A percentile compares a stretch with the other conserved stretches of the same genome.
Conservation (phyloP, 2,888 invertebrate genomes). For the Deilephila elpenor region DNA sequence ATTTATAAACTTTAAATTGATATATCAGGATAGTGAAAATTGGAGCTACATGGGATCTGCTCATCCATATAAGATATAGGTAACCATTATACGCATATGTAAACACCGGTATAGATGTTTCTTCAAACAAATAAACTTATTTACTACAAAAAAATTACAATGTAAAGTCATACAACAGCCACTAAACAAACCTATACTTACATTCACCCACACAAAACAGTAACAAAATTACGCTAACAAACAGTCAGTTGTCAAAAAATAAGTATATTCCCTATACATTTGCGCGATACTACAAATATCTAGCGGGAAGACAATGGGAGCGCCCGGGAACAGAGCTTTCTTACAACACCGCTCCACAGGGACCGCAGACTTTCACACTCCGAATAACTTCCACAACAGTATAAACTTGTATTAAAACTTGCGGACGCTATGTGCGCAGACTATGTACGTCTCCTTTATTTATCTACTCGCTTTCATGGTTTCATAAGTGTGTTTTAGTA, state of each 20-base stretch:
- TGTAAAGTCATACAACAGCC: too few relatives aligned
- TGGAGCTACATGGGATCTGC: too few relatives aligned
- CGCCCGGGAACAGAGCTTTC: slow-evolving; percentile 1
- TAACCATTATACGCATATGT: too few relatives aligned
- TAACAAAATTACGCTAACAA: slow-evolving; percentile 9
- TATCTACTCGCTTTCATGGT: background rate
- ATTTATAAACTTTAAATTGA: too few relatives aligned
- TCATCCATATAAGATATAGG: too few relatives aligned
- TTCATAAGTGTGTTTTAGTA: too few relatives aligned
- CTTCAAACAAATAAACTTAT: too few relatives aligned
- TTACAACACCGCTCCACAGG: background rate
- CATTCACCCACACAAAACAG: background rate
- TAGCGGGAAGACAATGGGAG: slow-evolving; percentile 12
- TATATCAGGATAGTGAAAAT: too few relatives aligned
- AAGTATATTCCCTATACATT: background rate
- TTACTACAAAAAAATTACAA: too few relatives aligned
- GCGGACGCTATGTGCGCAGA: background rate
- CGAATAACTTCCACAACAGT: slow-evolving; percentile 20
- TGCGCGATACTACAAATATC: slow-evolving; percentile 15
- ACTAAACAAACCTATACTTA: background rate
- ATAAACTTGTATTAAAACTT: slow-evolving; percentile 22
- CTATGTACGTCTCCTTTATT: background rate
- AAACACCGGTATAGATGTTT: too few relatives aligned
- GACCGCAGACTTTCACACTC: slow-evolving; percentile 1
- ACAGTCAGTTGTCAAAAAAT: slow-evolving; percentile 12